These are phyloP conservation scores for Uria lomvia DNA, from an alignment of 2,113 vertebrate genomes.

Conservation along the genomic window DNA sequence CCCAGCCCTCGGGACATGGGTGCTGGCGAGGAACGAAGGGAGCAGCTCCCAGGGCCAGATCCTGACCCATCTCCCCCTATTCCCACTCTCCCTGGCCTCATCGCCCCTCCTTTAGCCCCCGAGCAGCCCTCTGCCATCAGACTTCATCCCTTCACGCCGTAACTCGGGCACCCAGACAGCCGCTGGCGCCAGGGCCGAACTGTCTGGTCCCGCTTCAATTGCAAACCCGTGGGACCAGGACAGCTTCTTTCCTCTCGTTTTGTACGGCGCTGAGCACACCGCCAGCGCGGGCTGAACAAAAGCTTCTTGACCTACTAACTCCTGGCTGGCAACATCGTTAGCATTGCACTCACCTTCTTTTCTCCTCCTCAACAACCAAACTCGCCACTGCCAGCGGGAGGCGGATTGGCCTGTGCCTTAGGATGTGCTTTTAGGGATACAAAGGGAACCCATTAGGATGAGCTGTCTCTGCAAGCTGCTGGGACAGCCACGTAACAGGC, in stretches of 20 bases:
- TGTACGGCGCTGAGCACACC: neutral
- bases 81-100: neutral
- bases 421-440: neutral
- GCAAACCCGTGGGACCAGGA: neutral
- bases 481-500: neutral
- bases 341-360: constrained; percentile 20
- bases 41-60: neutral
- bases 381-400: neutral
- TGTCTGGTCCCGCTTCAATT: neutral
- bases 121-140: neutral
- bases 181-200: neutral
- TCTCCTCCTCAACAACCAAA: neutral
- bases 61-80: neutral
- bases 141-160: neutral
- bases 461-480: neutral
- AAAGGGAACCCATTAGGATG: constrained; percentile 19
- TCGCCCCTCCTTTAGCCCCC: neutral
- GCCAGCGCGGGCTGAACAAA: constrained; percentile 30
- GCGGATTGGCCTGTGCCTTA: constrained; percentile 36
- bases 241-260: constrained; percentile 33
- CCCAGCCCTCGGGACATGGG: fast-evolving
- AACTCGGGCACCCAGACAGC: neutral
- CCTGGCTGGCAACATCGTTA: constrained; percentile 19
- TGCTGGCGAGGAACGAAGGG: fast-evolving
- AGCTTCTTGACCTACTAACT: constrained; percentile 63